A percentile compares a stretch with the other conserved stretches of the same genome.
Conservation (phyloP, 2,113 vertebrate genomes). For the Aramus guarauna region DNA sequence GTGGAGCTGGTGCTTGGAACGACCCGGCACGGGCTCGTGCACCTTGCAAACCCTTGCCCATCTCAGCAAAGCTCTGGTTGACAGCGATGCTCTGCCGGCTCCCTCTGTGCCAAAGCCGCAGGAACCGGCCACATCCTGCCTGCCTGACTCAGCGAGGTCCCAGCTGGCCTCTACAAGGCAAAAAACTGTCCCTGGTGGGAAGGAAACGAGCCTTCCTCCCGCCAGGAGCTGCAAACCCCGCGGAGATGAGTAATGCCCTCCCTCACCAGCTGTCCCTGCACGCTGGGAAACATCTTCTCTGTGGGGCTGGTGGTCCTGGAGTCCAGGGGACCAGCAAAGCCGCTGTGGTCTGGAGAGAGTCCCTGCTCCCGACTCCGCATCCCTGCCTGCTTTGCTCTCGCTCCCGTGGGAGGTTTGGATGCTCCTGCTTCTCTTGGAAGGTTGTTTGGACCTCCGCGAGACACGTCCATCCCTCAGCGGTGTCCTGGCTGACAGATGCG, state of each 20-base stretch:
- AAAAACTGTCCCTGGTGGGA: not conserved
- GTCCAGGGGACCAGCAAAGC: not conserved
- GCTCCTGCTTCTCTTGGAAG: not conserved
- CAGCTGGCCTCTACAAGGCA: not conserved
- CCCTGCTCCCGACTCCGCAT: fast-evolving
- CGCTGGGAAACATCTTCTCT: not conserved
- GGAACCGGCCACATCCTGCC: not conserved
- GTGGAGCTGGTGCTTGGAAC: not conserved
- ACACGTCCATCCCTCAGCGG: not conserved
- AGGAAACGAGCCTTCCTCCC: not conserved
- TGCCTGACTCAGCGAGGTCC: not conserved
- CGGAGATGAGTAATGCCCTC: not conserved
- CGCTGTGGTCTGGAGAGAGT: not conserved
- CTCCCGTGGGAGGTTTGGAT: not conserved
- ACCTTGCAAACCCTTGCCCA: not conserved
- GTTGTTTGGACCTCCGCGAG: not conserved
- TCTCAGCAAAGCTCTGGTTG: not conserved
- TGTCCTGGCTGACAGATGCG: not conserved
- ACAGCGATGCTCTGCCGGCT: not conserved
- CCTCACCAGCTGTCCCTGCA: not conserved
- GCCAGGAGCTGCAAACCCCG: not conserved
- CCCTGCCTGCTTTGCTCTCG: not conserved
- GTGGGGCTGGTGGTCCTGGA: not conserved
- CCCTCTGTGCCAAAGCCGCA: not conserved
- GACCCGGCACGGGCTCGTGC: not conserved